Evolutionary conservation across 2,888 invertebrate species (phyloP).

Genomic region (Nomada lathburiana): DNA sequence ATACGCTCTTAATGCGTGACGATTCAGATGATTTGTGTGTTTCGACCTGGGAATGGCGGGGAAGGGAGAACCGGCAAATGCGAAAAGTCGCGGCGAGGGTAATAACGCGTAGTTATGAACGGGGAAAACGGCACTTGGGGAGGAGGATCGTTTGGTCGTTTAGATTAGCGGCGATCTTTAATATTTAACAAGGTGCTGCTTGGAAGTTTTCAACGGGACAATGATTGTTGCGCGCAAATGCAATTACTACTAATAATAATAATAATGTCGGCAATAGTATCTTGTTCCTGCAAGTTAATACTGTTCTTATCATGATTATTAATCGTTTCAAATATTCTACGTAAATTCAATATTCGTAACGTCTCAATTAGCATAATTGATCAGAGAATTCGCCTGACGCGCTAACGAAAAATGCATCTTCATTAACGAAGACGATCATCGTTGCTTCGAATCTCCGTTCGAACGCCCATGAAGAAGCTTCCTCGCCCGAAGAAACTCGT

Average conservation of each 20-base stretch:
- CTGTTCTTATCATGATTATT: too few relatives aligned
- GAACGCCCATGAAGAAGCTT: not conserved
- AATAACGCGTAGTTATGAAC: not conserved
- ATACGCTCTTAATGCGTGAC: constrained; percentile 72
- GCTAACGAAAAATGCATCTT: not conserved
- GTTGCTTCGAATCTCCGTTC: not conserved
- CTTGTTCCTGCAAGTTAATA: too few relatives aligned
- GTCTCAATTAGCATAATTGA: not conserved
- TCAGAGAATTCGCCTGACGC: not conserved
- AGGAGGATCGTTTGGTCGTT: too few relatives aligned
- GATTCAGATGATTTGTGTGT: constrained; percentile 69
- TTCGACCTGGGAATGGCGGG: constrained; percentile 7
- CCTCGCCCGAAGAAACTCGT: not conserved
- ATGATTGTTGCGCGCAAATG: too few relatives aligned
- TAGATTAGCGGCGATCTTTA: too few relatives aligned
- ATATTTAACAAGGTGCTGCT: too few relatives aligned
- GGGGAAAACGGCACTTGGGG: not conserved
- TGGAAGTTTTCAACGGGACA: too few relatives aligned
- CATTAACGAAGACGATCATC: not conserved
- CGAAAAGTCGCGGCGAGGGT: constrained; percentile 8
- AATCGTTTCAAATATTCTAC: too few relatives aligned
- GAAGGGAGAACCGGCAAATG: constrained; percentile 10
- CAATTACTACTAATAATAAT: too few relatives aligned
- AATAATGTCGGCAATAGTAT: too few relatives aligned
- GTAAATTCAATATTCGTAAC: too few relatives aligned